phyloP scores from a whole-genome alignment of 1,140 invertebrate species.

The Zaprionus africanus region DNA sequence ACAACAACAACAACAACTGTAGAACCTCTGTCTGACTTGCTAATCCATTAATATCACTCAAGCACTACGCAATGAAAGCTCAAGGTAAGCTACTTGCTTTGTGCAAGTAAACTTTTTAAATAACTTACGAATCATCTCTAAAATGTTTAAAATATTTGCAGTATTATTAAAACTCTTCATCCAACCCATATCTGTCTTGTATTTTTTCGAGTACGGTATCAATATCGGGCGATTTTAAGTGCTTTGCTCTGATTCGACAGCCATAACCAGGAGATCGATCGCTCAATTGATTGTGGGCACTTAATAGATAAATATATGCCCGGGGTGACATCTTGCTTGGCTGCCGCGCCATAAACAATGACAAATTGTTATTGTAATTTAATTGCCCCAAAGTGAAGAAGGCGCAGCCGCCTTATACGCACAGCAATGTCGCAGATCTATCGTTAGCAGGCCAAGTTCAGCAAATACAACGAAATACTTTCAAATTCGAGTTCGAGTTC shows the following conservation, averaged over 20 bases:
- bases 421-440: neutral
- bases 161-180: no score
- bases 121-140: neutral
- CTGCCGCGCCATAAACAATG: conserved; percentile 28
- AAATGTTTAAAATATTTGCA: neutral
- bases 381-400: conserved; percentile 4
- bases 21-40: conserved; percentile 1
- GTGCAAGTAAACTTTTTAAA: neutral
- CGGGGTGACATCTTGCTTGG: conserved; percentile 25
- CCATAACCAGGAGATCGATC: neutral
- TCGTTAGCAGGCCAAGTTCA: conserved; percentile 6
- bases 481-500: neutral
- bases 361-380: conserved; percentile 28
- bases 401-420: neutral
- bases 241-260: conserved; percentile 14
- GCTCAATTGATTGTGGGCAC: conserved; percentile 30
- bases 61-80: conserved; percentile 28
- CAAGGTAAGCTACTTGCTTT: conserved; percentile 8
- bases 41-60: conserved; percentile 28
- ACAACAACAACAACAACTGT: neutral
- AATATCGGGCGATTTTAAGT: conserved; percentile 36
- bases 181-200: neutral
- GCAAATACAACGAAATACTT: neutral
- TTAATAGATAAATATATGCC: conserved; percentile 22
- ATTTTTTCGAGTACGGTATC: conserved; percentile 11